These are phyloP conservation scores for Zaprionus africanus DNA, from an alignment of 1,140 invertebrate genomes.

Conservation along the genomic window DNA sequence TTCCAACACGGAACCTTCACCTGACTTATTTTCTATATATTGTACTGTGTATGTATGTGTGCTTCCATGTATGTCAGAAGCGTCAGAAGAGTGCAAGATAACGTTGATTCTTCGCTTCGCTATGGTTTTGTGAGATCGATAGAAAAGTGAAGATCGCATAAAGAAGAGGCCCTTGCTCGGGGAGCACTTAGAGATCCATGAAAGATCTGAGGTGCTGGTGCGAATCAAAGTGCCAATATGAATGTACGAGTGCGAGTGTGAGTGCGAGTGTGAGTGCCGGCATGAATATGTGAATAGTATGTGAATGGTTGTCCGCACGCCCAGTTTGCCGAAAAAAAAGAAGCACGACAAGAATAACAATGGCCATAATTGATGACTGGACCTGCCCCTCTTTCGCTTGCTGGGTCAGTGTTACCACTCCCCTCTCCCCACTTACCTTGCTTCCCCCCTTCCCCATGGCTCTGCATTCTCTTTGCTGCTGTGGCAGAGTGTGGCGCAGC, in stretches of 20 bases:
- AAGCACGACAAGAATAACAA: constrained; percentile 37
- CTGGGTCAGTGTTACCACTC: background rate
- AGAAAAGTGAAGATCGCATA: background rate
- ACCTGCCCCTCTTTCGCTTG: constrained; percentile 10
- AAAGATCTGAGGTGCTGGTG: background rate
- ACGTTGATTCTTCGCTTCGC: background rate
- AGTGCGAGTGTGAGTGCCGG: background rate
- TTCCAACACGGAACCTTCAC: too few species aligned
- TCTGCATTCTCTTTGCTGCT: too few species aligned
- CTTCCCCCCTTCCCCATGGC: background rate
- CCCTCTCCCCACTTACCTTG: background rate
- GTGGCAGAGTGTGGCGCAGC: background rate
- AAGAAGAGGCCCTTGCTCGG: background rate
- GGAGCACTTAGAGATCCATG: background rate
- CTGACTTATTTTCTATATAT: too few species aligned
- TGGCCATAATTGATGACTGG: constrained; percentile 38
- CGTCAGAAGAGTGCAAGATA: background rate
- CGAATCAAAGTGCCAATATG: constrained; percentile 1
- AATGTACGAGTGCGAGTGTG: background rate
- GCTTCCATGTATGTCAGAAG: background rate
- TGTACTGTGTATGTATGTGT: background rate
- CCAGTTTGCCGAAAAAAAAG: constrained; percentile 16
- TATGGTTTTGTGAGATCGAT: background rate
- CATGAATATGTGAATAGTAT: background rate
- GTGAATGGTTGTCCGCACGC: constrained; percentile 19